These are phyloP conservation scores for Conistra vaccinii DNA, from an alignment of 2,888 invertebrate species.

Conservation along the genomic window DNA sequence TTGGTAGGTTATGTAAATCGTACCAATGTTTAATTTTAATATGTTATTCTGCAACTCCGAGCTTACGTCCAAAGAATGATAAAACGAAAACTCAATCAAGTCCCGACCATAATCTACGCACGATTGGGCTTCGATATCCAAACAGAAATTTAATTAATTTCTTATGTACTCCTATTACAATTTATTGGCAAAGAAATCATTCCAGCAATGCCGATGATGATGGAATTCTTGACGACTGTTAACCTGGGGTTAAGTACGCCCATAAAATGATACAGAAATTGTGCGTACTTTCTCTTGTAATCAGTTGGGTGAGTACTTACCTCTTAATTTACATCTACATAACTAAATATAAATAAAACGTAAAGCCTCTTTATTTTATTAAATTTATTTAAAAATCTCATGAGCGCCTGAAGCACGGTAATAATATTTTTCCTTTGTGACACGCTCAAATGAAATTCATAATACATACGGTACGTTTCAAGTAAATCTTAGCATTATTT, in stretches of 20 bases:
- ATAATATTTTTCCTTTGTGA: background rate
- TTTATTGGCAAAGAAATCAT: conserved; percentile 77
- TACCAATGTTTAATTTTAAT: conserved; percentile 17
- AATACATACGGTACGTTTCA: background rate
- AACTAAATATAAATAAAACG: background rate
- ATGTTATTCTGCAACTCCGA: conserved; percentile 10
- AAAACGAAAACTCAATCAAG: conserved; percentile 60
- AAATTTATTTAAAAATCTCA: background rate
- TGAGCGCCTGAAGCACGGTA: conserved; percentile 2
- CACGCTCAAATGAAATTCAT: conserved; percentile 10
- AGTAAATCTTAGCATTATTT: background rate
- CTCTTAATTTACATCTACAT: background rate
- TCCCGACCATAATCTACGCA: conserved; percentile 68
- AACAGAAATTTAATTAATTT: conserved; percentile 78
- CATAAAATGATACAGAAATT: conserved; percentile 83
- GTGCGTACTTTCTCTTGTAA: conserved; percentile 72
- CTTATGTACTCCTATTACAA: conserved; percentile 63
- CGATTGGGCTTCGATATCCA: conserved; percentile 70
- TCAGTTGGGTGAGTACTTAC: conserved; percentile 76
- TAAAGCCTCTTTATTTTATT: background rate
- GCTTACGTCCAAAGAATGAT: conserved; percentile 25
- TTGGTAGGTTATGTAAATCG: conserved; percentile 16
- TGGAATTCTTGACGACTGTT: conserved; percentile 70
- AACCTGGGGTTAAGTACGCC: conserved; percentile 70
- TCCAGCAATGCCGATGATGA: conserved; percentile 70